Conservation (phyloP, 2,888 invertebrate species). For the Eucera pruinosa region DNA sequence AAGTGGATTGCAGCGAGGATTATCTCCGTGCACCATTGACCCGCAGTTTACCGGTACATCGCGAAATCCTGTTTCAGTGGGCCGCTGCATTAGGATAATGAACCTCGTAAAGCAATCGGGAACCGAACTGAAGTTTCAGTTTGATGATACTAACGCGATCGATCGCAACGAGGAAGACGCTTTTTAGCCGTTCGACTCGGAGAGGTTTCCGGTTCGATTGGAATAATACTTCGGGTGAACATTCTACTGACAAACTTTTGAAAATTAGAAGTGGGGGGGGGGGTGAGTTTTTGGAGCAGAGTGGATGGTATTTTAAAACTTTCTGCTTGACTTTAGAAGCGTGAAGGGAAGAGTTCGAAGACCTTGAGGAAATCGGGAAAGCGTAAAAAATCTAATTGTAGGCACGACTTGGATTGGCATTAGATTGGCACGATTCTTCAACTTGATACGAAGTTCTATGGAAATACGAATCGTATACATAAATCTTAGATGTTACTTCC, state of each 20-base stretch:
- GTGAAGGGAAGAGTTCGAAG: too few species aligned
- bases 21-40: constrained; percentile 66
- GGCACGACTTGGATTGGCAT: too few species aligned
- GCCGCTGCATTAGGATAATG: constrained; percentile 72
- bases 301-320: too few species aligned
- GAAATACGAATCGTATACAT: not conserved
- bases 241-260: not conserved
- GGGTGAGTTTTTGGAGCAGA: too few species aligned
- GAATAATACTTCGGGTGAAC: not conserved
- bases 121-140: constrained; percentile 47
- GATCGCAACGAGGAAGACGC: constrained; percentile 8
- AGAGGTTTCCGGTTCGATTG: not conserved
- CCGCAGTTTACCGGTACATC: constrained; percentile 62
- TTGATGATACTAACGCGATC: constrained; percentile 40
- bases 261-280: not conserved
- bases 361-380: too few species aligned
- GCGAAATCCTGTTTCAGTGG: constrained; percentile 68
- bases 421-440: too few species aligned
- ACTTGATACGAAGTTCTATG: too few species aligned
- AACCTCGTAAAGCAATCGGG: constrained; percentile 60
- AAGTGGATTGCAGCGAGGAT: constrained; percentile 69
- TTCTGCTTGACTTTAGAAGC: too few species aligned
- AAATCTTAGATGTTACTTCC: not conserved
- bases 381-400: too few species aligned
- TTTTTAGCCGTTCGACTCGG: constrained; percentile 21